Base-by-base conservation (phyloP, 2,888 invertebrate genomes). In the Oeneis ivallda region DNA sequence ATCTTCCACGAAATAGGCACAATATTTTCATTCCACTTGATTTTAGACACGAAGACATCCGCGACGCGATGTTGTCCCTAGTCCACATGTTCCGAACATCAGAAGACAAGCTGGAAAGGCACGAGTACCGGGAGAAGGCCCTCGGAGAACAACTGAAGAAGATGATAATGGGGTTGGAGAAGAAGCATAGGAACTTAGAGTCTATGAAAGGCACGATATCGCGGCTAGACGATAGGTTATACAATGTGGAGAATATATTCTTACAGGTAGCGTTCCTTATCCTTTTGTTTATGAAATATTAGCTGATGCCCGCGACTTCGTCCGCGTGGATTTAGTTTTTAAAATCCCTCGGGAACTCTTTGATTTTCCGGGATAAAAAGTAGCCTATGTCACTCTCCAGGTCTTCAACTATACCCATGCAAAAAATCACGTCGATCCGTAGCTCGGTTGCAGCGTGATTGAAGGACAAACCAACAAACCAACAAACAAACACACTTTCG, bases 51-150 rank as follows among this genome's bases (percentile, higher is more conserved):
- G 94, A 94, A 85, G 95, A 95, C 75, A 95, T 96, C 71, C 93
- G 96, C 70, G 95, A 96, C 76, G 96, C 96, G 0, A 94, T 97
- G 81, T 83, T 97, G 70, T 96, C 96, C 19, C 87, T 97, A 66
- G 95, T 96, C 10, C 95, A 96, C 79, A 95, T 96, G 82, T 95
- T 96, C 82, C 93, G 96, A 53, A 93, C 94, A 47, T 94, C 96
- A 60, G 96, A 96, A 70, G 96, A 96, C 79, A 97, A 97, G 86
- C 83, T 97, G 69, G 97, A 97, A 78, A 91, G 97, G 15, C 97
- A 97, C 83, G 97, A 97, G 82, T 94, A 93, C 75, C 92, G 97
- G 11, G 97, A 97, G 82, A 93, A 96, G 71, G 94, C 94, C 0
- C 86, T 96, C 26, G 96, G 96, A 0, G 97, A 97, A 65, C 93